These are phyloP conservation scores for Globodera rostochiensis DNA, from an alignment of 1,140 invertebrate species.

Conservation along the genomic window DNA sequence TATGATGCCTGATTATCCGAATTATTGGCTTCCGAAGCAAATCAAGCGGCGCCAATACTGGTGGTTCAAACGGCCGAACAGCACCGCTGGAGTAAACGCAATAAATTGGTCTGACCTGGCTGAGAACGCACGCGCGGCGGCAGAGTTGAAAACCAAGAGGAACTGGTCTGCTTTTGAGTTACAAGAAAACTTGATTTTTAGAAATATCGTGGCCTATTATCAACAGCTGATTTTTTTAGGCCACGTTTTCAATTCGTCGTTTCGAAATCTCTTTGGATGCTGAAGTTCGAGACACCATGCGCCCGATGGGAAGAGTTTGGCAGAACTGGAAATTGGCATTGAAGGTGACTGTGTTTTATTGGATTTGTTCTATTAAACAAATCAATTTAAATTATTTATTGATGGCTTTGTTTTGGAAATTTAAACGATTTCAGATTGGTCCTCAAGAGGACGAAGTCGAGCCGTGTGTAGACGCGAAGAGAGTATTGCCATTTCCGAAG, in stretches of 20 bases:
- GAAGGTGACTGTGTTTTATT: constrained; percentile 71
- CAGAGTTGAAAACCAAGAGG: not conserved
- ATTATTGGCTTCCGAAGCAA: constrained; percentile 60
- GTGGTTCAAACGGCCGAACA: constrained; percentile 55
- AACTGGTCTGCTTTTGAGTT: constrained; percentile 8
- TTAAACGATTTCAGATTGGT: not conserved
- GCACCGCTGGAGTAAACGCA: constrained; percentile 43
- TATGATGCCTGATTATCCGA: constrained; percentile 48
- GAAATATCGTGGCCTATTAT: no score
- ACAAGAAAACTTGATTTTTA: no score
- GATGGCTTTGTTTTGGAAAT: not conserved
- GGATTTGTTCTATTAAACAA: no score
- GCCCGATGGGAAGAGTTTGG: constrained; percentile 75
- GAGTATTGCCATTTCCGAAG: constrained; percentile 51
- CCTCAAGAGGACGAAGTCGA: constrained; percentile 46
- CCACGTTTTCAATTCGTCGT: constrained; percentile 67
- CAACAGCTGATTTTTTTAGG: constrained; percentile 52
- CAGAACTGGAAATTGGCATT: constrained; percentile 82
- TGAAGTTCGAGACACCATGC: constrained; percentile 79
- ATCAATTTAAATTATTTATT: no score
- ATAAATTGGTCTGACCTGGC: not conserved
- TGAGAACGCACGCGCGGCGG: not conserved
- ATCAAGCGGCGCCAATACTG: constrained; percentile 55
- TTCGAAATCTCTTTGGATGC: constrained; percentile 82
- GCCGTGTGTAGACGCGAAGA: not conserved